These are phyloP conservation scores for Anoplopoma fimbria DNA, from an alignment of 2,113 vertebrate genomes.

Conservation along the genomic window DNA sequence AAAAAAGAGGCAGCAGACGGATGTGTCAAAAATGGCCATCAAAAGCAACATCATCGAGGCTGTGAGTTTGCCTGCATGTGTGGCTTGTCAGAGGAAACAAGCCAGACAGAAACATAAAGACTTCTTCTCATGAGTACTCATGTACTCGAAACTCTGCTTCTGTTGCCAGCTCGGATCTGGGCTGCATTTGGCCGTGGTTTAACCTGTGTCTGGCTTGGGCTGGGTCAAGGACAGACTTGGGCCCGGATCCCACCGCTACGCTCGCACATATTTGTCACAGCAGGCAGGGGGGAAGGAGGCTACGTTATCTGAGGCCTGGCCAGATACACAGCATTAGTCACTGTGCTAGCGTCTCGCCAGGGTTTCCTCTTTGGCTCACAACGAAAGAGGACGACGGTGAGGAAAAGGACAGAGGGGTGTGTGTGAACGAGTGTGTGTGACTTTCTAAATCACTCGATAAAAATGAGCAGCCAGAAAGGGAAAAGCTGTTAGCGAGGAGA, in stretches of 20 bases:
- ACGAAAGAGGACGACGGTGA: constrained; percentile 75
- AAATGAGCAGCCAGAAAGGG: constrained; percentile 32
- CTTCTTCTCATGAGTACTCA: constrained; percentile 27
- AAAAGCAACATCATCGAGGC: constrained; percentile 38
- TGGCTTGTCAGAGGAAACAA: constrained; percentile 44
- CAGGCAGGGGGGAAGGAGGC: constrained; percentile 77
- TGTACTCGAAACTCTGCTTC: constrained; percentile 14
- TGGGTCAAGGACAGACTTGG: constrained; percentile 67
- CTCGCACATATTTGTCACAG: constrained; percentile 79
- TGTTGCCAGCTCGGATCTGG: constrained; percentile 44
- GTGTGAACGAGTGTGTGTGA: constrained; percentile 24
- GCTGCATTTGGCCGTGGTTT: constrained; percentile 47
- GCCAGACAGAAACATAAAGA: constrained; percentile 24
- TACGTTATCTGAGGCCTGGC: constrained; percentile 74
- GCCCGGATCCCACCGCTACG: constrained; percentile 63
- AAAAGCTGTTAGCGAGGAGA: constrained; percentile 16
- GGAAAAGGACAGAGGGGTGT: constrained; percentile 63
- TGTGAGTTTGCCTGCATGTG: constrained; percentile 37
- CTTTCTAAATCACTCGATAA: constrained; percentile 53
- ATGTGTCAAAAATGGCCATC: constrained; percentile 42
- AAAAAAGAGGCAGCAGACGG: constrained; percentile 10
- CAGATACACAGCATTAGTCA: constrained; percentile 86
- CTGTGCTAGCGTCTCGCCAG: constrained; percentile 85
- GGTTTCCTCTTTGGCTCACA: constrained; percentile 86
- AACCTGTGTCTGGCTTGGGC: constrained; percentile 57